A percentile compares a stretch with the other conserved stretches of the same genome.
These are phyloP conservation scores for Spinibarbus caldwelli DNA, from an alignment of 2,797 vertebrate species.

Conservation along the genomic window DNA sequence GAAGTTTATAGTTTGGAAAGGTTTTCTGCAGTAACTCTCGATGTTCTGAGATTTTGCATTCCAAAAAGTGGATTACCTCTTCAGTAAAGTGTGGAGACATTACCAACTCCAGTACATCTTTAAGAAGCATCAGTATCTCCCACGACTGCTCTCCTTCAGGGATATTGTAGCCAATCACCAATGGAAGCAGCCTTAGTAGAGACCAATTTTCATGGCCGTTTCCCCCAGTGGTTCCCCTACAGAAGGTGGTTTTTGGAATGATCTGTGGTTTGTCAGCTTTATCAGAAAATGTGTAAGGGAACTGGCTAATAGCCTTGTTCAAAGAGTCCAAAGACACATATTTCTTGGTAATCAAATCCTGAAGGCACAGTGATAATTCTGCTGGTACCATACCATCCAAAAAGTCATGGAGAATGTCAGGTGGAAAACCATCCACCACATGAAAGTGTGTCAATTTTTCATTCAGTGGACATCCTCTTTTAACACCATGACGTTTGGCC, in stretches of 20 bases:
- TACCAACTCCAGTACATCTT: too few relatives aligned
- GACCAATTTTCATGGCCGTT: slow-evolving; percentile 29
- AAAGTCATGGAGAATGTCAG: slow-evolving; percentile 15
- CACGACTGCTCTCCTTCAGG: neutral
- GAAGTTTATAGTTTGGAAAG: neutral
- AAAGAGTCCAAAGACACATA: neutral
- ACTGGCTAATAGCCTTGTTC: slow-evolving; percentile 13
- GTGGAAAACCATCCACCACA: neutral
- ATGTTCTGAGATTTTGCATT: neutral
- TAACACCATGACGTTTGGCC: neutral
- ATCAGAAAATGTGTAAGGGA: slow-evolving; percentile 6
- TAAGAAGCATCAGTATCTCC: neutral
- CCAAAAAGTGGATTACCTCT: neutral
- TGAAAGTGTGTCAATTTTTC: neutral
- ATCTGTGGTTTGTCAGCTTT: slow-evolving; percentile 22
- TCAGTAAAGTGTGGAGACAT: neutral
- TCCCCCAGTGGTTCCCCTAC: neutral
- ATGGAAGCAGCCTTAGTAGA: slow-evolving; percentile 1
- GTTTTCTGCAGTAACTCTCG: neutral
- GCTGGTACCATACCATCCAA: slow-evolving; percentile 1
- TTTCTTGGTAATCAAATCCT: neutral
- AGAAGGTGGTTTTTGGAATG: neutral
- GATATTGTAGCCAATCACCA: neutral
- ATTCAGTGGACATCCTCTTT: neutral
- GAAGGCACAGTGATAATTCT: slow-evolving; percentile 1